phyloP scores from a whole-genome alignment of 2,797 vertebrate species.

The Pangasius sanitwongsei region DNA sequence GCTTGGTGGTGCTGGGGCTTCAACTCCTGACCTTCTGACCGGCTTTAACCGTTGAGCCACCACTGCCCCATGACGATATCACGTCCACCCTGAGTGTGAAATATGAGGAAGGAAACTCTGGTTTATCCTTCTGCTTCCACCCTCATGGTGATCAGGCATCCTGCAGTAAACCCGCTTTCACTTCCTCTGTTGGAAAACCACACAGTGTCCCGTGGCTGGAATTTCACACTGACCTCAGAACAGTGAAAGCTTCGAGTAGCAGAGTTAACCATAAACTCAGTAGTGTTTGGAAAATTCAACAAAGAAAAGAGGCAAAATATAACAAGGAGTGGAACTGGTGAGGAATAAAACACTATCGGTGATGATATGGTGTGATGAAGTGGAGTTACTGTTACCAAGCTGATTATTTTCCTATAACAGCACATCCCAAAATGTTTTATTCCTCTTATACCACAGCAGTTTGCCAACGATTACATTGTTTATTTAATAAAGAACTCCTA shows the following conservation, averaged over 20 bases:
- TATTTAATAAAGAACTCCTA: background rate
- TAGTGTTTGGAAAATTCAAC: background rate
- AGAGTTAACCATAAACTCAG: too few species aligned
- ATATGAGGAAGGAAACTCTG: constrained; percentile 34
- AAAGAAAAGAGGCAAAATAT: background rate
- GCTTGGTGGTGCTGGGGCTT: background rate
- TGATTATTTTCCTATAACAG: background rate
- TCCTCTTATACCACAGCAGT: background rate
- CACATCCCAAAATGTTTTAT: background rate
- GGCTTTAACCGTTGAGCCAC: background rate
- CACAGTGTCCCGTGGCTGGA: background rate
- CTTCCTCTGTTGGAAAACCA: constrained; percentile 22
- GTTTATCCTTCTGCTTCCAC: background rate
- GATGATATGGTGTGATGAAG: background rate
- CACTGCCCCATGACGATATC: background rate
- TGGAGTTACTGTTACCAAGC: background rate
- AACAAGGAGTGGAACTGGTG: background rate
- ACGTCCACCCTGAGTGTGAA: background rate
- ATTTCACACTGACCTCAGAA: constrained; percentile 5
- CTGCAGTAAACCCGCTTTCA: constrained; percentile 13
- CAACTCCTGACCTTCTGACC: too few species aligned
- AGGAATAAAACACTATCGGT: background rate
- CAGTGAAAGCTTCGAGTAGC: background rate
- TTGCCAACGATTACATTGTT: background rate
- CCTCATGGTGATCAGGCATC: background rate